Base-by-base conservation (phyloP, 2,888 invertebrate species). In the Meganola albula region DNA sequence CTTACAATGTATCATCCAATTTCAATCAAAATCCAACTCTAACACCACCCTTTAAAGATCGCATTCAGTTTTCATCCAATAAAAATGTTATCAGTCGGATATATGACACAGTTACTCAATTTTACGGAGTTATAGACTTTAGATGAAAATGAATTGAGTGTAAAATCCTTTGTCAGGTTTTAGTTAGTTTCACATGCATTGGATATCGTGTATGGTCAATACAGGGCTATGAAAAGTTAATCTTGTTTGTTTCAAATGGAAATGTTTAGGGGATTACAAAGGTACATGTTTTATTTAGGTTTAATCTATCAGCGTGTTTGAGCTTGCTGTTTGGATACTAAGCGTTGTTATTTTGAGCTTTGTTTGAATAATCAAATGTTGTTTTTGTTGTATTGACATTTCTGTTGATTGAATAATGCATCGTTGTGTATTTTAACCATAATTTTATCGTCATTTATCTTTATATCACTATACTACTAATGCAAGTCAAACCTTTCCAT, bases 121-220 rank as follows among this genome's bases (percentile, higher is more conserved):
- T 52, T 52, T 48, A 54, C 32, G 41, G 41, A 31, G 55, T 48
- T 54, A 22, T 42, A 43, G 38, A 55, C 59, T 49, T 54, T 53
- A 53, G 48, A 45, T 42, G 34, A 33, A 36, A 38, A 33, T 48
- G 24, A 49, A 58, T 63, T 57, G 49, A 42, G 56, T 48, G 48
- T 49, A 58, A 59, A 60, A 58, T 50, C 32, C 40, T 26, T 31
- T 50, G 44, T 46, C 21, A 7, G 8, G 26, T 53, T 41, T 29
- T 37, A 27, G 31, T 37, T n/a, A n/a, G 24, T 36, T 34, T 31
- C 31, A 35, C 37, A 46, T 37, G 34, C 36, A 31, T 28, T 33
- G 33, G 22, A 21, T 40, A 32, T 21, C 21, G 30, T 46, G 22
- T 31, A 31, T 33, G 33, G 36, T 25, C 31, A 23, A 33, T 34